These are phyloP conservation scores for Paraescarpia echinospica DNA, from an alignment of 1,140 invertebrate species.

Conservation along the genomic window DNA sequence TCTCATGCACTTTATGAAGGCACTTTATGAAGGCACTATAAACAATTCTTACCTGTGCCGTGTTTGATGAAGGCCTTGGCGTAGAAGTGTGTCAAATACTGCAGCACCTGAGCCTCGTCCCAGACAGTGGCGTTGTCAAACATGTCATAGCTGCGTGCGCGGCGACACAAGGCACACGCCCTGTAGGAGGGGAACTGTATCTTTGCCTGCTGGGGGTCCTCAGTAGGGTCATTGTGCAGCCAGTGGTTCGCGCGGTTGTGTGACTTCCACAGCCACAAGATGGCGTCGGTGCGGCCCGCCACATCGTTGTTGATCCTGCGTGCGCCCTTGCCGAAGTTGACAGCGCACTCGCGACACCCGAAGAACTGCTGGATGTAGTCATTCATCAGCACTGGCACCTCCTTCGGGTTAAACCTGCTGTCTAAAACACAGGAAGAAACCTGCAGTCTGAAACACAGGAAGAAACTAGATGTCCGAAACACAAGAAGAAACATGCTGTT, in stretches of 20 bases:
- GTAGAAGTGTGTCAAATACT: slow-evolving; percentile 19
- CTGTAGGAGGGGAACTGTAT: slow-evolving; percentile 76
- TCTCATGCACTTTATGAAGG: not conserved
- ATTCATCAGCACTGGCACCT: slow-evolving; percentile 76
- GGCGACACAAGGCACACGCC: slow-evolving; percentile 70
- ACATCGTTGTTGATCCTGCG: slow-evolving; percentile 66
- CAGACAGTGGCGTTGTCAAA: slow-evolving; percentile 15
- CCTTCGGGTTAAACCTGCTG: slow-evolving; percentile 55
- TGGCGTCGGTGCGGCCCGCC: slow-evolving; percentile 69
- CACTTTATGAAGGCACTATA: not conserved
- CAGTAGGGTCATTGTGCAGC: slow-evolving; percentile 76
- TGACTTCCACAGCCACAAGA: slow-evolving; percentile 88
- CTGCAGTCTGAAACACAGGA: not conserved
- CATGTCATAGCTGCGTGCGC: not conserved
- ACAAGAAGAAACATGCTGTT: not conserved
- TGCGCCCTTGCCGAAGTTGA: slow-evolving; percentile 73
- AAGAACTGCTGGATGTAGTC: slow-evolving; percentile 89
- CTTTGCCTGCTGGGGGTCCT: slow-evolving; percentile 86
- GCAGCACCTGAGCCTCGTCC: slow-evolving; percentile 11
- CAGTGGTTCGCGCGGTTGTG: slow-evolving; percentile 82
- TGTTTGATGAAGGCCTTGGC: not conserved
- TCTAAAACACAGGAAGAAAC: not conserved
- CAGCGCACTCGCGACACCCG: slow-evolving; percentile 82
- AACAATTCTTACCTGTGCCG: not conserved
- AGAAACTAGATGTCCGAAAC: not conserved